Conservation (phyloP, 2,797 vertebrate genomes). For the Pipistrellus pipistrellus region DNA sequence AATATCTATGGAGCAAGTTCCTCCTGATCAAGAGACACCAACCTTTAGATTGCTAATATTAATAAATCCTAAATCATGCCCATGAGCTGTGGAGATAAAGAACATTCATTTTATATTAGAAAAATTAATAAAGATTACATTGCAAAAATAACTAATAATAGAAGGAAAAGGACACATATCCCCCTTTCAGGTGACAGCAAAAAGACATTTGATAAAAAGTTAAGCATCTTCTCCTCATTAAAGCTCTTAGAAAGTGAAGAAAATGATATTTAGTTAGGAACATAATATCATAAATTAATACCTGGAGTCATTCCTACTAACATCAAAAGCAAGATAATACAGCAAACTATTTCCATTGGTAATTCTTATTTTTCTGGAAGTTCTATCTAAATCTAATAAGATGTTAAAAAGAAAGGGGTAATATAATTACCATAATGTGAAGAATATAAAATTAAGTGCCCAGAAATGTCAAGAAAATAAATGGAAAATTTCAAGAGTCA, state of each 20-base stretch:
- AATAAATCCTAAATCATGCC: not conserved
- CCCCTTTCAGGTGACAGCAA: not conserved
- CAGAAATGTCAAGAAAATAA: constrained; percentile 54
- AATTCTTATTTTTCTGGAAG: constrained; percentile 38
- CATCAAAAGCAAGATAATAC: constrained; percentile 4
- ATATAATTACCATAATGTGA: not conserved
- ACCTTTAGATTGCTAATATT: not conserved
- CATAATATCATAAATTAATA: not conserved
- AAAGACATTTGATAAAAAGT: constrained; percentile 48
- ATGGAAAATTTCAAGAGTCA: not conserved
- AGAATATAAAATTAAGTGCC: not conserved
- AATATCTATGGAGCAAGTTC: not conserved
- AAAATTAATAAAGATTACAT: not conserved
- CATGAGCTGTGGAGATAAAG: not conserved
- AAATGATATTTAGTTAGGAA: not conserved
- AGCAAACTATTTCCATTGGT: not conserved
- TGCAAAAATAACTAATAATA: constrained; percentile 1
- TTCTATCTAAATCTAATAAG: constrained; percentile 25
- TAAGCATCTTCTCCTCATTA: not conserved
- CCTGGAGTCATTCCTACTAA: not conserved
- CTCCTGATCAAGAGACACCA: not conserved
- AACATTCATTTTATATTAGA: not conserved
- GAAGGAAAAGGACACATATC: not conserved
- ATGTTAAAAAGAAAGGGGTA: not conserved
- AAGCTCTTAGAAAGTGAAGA: constrained; percentile 31